These are phyloP conservation scores for Diabrotica balteata DNA, from an alignment of 2,888 invertebrate species.

Conservation along the genomic window DNA sequence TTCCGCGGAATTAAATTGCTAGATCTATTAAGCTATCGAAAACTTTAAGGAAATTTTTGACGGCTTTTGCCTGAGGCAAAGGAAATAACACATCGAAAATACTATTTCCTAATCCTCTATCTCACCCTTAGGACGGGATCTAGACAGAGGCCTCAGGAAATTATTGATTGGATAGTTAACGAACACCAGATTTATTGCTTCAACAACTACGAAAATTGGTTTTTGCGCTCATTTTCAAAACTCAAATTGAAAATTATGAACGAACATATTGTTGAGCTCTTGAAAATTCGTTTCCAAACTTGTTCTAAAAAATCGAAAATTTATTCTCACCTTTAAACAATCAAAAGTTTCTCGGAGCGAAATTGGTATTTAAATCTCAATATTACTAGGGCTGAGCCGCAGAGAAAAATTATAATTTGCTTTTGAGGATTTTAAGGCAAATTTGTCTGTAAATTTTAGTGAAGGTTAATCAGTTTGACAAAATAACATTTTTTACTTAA, in stretches of 20 bases:
- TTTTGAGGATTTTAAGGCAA: too few species aligned
- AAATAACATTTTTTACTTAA: too few species aligned
- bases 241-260: slow-evolving; percentile 11
- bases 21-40: not conserved
- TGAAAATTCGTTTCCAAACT: too few species aligned
- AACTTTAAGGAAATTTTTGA: slow-evolving; percentile 10
- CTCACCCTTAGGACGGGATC: slow-evolving; percentile 12
- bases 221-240: slow-evolving; percentile 13
- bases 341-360: too few species aligned
- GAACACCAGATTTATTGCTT: slow-evolving; percentile 18
- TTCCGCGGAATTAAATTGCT: not conserved
- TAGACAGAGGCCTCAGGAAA: slow-evolving; percentile 22
- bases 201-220: slow-evolving; percentile 25
- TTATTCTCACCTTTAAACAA: too few species aligned
- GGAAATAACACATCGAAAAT: slow-evolving; percentile 23
- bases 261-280: too few species aligned
- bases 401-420: too few species aligned
- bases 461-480: too few species aligned
- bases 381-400: too few species aligned
- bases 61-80: not conserved
- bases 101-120: slow-evolving; percentile 14
- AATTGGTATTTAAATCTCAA: too few species aligned
- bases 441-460: too few species aligned
- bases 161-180: slow-evolving; percentile 27
- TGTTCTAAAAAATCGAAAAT: too few species aligned